Evolutionary conservation across 2,113 vertebrate species (phyloP), one percentile per base, ranked within the genome.

Genomic region (Mystacornis crossleyi): DNA sequence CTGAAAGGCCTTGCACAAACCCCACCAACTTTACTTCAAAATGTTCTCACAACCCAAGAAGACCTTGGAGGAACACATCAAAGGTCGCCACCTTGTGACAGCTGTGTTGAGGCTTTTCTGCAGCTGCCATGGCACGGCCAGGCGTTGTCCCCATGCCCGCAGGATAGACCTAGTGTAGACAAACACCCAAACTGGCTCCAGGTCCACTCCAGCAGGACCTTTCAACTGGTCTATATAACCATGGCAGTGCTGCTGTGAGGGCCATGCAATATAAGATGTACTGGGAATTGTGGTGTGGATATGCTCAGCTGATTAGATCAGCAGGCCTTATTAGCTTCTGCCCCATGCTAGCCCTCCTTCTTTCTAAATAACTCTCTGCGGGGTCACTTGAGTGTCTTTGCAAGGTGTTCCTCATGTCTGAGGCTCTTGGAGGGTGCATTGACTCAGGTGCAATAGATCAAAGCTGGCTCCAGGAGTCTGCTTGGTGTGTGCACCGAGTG

Each of bases 81-180:
- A 43, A 64, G 85, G 60, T 95, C 75, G 90, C 96, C 96, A 96
- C 79, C 95, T 95, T 62, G 95, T 93, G 95, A 86, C 85, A n/a
- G 2, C 84, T 29, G 18, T 16, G 0, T 21, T 29, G 55, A 24
- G 78, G 13, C 65, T 61, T 33, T 38, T 20, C 45, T 65, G 50
- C 61, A 31, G 67, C 55, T 24, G 34, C 8, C 3, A 4, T 23
- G 67, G 71, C 31, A 14, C 15, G 3, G 47, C 38, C 7, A 2
- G 11, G 14, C 0, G 0, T 24, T 48, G 8, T 12, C 28, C 38
- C 4, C 3, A 1, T 3, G 3, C 12, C 18, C 11, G 0, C 1
- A 2, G 17, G 12, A 11, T 5, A 14, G 24, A 69, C 18, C 12
- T 8, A 11, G 2, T 9, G 10, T 17, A 43, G 48, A 6, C 23